These are phyloP conservation scores for Eupleurogrammus muticus DNA, from an alignment of 2,797 vertebrate genomes.

Conservation along the genomic window DNA sequence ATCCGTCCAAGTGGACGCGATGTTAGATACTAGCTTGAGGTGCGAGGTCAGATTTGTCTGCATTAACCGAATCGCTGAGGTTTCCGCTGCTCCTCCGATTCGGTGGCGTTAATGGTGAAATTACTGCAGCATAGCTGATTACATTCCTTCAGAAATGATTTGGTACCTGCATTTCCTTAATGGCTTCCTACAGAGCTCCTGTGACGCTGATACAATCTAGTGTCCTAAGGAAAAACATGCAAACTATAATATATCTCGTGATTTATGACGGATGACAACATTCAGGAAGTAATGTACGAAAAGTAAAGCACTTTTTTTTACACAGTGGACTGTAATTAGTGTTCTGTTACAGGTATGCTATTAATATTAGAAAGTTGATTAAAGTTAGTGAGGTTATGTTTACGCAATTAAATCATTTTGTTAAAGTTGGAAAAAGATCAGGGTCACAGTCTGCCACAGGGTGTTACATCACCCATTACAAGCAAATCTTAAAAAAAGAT, in stretches of 20 bases:
- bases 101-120: background rate
- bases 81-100: background rate
- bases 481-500: background rate
- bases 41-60: slow-evolving; percentile 26
- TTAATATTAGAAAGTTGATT: too few species aligned
- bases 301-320: too few species aligned
- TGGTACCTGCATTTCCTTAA: slow-evolving; percentile 3
- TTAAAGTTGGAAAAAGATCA: too few species aligned
- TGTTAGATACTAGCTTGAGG: slow-evolving; percentile 24
- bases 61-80: background rate
- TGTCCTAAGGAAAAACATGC: background rate
- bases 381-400: too few species aligned
- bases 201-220: background rate
- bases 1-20: slow-evolving; percentile 10
- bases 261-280: background rate
- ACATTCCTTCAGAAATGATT: slow-evolving; percentile 1
- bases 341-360: too few species aligned
- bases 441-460: background rate
- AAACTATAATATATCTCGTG: background rate
- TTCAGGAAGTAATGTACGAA: too few species aligned
- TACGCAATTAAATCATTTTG: too few species aligned
- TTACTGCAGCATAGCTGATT: background rate
- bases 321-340: too few species aligned
- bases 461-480: background rate
- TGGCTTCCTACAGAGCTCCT: background rate